These are phyloP conservation scores for Cerastoderma edule DNA, from an alignment of 2,888 invertebrate species.

Conservation along the genomic window DNA sequence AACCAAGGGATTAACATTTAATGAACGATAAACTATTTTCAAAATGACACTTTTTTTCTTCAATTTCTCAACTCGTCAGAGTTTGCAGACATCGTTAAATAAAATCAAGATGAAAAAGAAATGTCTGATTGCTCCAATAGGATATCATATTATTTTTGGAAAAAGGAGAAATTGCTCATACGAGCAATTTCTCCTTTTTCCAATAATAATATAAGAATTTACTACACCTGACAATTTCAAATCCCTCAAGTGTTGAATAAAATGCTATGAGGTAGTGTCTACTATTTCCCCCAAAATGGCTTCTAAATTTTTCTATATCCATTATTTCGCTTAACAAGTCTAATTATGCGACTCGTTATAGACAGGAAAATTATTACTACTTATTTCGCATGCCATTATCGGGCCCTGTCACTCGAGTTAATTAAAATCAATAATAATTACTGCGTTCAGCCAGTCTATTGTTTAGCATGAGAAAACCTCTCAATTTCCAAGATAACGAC, in stretches of 20 bases:
- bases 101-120: no score
- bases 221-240: no score
- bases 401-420: conserved; percentile 56
- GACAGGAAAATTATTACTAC: conserved; percentile 43
- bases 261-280: conserved; percentile 26
- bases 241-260: no score
- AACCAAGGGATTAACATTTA: conserved; percentile 27
- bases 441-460: conserved; percentile 44
- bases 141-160: no score
- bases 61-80: no score
- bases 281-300: conserved; percentile 19
- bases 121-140: no score
- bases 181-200: no score
- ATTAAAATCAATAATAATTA: conserved; percentile 64
- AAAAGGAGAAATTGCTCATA: no score
- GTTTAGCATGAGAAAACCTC: conserved; percentile 44
- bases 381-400: conserved; percentile 39
- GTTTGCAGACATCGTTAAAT: no score
- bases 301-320: conserved; percentile 23
- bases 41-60: no score
- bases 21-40: conserved; percentile 25
- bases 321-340: conserved; percentile 31
- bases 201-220: no score
- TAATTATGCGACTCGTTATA: conserved; percentile 44
- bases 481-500: conserved; percentile 46